These are phyloP conservation scores for Marmota flaviventris DNA, from an alignment of 2,113 vertebrate genomes.

Conservation along the genomic window DNA sequence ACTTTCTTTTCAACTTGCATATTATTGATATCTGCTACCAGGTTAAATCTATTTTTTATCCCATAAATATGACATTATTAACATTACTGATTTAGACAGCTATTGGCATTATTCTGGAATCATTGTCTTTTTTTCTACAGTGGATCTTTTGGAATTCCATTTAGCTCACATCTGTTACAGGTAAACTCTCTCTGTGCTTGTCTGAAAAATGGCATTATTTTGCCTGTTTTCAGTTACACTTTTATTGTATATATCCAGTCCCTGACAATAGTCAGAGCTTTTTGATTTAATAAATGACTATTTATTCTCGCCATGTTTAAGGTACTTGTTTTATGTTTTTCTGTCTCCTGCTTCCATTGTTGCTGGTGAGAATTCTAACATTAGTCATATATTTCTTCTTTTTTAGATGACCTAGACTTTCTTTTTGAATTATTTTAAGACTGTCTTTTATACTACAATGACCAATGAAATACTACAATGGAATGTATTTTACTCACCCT, in stretches of 20 bases:
- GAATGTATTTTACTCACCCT: not conserved
- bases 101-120: not conserved
- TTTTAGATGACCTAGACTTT: not conserved
- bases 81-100: not conserved
- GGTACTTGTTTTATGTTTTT: not conserved
- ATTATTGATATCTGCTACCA: not conserved
- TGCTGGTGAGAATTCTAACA: not conserved
- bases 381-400: not conserved
- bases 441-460: not conserved
- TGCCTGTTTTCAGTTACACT: not conserved
- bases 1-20: not conserved
- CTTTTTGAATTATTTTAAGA: not conserved
- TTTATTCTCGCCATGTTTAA: not conserved
- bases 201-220: not conserved
- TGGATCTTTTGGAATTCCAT: not conserved
- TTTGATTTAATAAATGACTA: no score
- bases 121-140: not conserved
- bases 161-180: not conserved
- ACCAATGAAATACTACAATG: not conserved
- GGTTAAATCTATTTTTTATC: not conserved
- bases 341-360: not conserved
- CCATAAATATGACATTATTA: not conserved
- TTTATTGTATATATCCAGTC: not conserved
- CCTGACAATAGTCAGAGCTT: no score
- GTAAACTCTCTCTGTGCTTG: not conserved